Base-by-base conservation (phyloP, 2,797 vertebrate species). In the Anableps anableps region DNA sequence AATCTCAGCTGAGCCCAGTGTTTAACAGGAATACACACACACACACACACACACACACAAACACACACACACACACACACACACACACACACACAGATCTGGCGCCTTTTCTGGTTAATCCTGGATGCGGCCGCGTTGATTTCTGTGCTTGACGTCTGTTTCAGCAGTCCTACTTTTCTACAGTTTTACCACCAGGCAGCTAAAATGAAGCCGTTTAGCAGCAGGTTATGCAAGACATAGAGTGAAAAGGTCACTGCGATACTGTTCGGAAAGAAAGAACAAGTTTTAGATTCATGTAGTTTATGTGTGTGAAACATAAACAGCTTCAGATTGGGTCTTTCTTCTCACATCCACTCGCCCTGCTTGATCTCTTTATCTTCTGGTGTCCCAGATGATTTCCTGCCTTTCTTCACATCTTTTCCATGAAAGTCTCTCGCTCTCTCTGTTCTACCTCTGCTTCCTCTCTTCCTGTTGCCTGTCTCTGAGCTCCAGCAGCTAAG, bases 141-240 rank as follows among this genome's bases (percentile, higher is more conserved):
- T 72, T 76, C 21, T 77, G 71, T 48, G 19, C 64, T 23, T 45
- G 41, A 87, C 89, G 91, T 88, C 86, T 85, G 84, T 80, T 80
- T 78, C 66, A 76, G 45, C 58, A 78, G 75, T 70, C 68, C 58
- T 43, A 51, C 55, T 83, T 87, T 81, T 83, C 82, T 68, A 76
- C 76, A 82, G 78, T 83, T 77, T 84, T 48, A 74, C 38, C 47
- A 73, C 81, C 16, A 29, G 1, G 5, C 47, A 5, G 23, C 11
- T 36, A 31, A 62, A 75, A 51, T 23, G 66, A 72, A 29, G 79
- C 68, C 79, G n/a, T 85, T 34, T 43, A 26, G 68, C 1, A 7
- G 10, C 23, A 29, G 58, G 29, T 85, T 78, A 82, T 78, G 83
- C 75, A 87, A 89, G 82, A 6, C 53, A 77, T 75, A 66, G 74